Evolutionary conservation across 2,888 invertebrate species (phyloP).

Genomic region (Drosophila kuntzei): DNA sequence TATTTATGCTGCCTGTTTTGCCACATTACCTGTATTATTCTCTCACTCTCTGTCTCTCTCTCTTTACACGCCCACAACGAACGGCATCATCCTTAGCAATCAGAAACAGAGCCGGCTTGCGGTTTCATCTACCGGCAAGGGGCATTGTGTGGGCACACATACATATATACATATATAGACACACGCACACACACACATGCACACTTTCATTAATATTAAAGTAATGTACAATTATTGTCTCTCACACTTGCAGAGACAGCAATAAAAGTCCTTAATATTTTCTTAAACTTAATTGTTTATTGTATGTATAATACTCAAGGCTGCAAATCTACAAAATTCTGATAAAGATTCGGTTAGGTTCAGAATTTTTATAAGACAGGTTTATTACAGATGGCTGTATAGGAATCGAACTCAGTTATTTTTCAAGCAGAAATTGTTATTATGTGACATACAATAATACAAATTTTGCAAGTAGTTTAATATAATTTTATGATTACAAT

Average conservation of each 20-base stretch:
- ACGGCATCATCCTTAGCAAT: slow-evolving; percentile 25
- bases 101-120: slow-evolving; percentile 40
- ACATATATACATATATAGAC: not conserved
- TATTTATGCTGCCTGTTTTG: slow-evolving; percentile 11
- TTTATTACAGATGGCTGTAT: too few species aligned
- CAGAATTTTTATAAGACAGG: too few species aligned
- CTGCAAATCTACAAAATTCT: too few species aligned
- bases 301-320: too few species aligned
- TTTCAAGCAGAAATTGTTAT: too few species aligned
- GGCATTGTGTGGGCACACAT: slow-evolving; percentile 7
- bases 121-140: slow-evolving; percentile 22
- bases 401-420: too few species aligned
- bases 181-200: not conserved
- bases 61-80: slow-evolving; percentile 11
- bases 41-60: not conserved
- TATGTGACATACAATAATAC: too few species aligned
- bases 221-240: not conserved
- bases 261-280: not conserved
- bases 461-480: too few species aligned
- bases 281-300: not conserved
- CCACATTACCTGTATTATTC: slow-evolving; percentile 17
- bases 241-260: slow-evolving; percentile 1
- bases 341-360: too few species aligned
- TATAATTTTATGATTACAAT: too few species aligned
- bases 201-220: slow-evolving; percentile 1